Base-by-base conservation (phyloP, 2,113 vertebrate species). In the Rutilus rutilus region DNA sequence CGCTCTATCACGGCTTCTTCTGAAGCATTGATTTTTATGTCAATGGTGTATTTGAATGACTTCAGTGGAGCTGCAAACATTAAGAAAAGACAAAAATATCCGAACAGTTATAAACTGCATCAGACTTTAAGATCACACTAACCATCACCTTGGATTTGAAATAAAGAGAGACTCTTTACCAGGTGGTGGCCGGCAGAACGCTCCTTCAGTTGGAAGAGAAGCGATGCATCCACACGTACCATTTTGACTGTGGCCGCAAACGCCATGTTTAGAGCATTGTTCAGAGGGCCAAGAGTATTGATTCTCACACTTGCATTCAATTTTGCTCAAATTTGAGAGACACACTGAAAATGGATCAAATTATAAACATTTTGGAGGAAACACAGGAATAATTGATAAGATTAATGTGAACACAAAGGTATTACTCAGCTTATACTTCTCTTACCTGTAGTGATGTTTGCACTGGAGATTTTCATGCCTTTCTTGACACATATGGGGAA, bases 11-110 rank as follows among this genome's bases (percentile, higher is more conserved):
- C 19, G 0, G 2, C 21, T 2, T 47, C 73, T 27, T 2, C 14
- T 74, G 71, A 74, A 45, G 71, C 42, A 23, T 74, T 74, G 71
- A 74, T 42, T 19, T 74, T 74, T 1, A 74, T 75, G 36, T 74
- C 42, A 23, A 74, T 45, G 5, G 36, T 6, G 67, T 71, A 39
- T 36, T 21, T 71, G 33, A 71, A 71, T 0, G 4, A 17, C 17
- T 50, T 75, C 11, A 75, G 42, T 2, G 4, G 5, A 45, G 36
- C 62, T 64, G 25, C n/a, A 67, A 23, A 59, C 1, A 57, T 19
- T 2, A 21, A 2, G 5, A 1, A 57, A 57, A 57, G 1, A 21
- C 0, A 5, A 21, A 21, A 59, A 59, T 59, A 1, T 23, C 19
- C 1, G 6, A 30, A 2, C 30, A 0, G 54, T 5, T 2, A 21